Percentiles rank a stretch among this genome's conserved stretches.
phyloP scores from a whole-genome alignment of 2,113 vertebrate species.

The Elgaria multicarinata region DNA sequence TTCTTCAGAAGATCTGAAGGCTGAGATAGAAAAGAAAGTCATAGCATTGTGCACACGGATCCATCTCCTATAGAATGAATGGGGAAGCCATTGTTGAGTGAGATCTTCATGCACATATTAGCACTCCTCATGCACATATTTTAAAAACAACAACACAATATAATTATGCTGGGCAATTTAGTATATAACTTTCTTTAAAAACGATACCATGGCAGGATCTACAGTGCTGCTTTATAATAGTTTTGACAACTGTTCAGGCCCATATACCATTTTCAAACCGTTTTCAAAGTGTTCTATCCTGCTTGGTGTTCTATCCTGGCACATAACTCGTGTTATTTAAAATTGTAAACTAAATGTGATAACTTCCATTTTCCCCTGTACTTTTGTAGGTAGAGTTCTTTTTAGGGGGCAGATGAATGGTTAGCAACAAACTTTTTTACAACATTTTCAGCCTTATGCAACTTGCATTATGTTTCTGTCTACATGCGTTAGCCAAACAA shows the following conservation, averaged over 20 bases:
- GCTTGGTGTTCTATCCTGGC: too few species aligned
- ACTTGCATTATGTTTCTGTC: neutral
- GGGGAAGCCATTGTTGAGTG: neutral
- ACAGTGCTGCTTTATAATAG: too few species aligned
- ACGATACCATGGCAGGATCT: too few species aligned
- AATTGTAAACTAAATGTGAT: neutral
- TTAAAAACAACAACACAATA: too few species aligned
- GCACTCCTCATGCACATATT: neutral
- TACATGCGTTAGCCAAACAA: neutral
- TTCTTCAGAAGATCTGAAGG: neutral
- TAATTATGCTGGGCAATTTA: neutral
- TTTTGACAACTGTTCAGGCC: too few species aligned
- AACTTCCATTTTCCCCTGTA: neutral
- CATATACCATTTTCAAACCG: too few species aligned
- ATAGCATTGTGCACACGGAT: neutral
- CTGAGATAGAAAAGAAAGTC: neutral
- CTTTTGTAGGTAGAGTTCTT: neutral
- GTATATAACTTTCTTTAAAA: neutral
- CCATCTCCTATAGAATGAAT: neutral
- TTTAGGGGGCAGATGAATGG: neutral
- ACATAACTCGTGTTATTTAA: neutral
- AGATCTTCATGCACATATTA: too few species aligned
- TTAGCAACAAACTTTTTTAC: neutral
- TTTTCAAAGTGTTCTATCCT: too few species aligned
- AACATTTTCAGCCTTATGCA: neutral